phyloP scores from a whole-genome alignment of 2,113 vertebrate species.

The Peromyscus maniculatus region DNA sequence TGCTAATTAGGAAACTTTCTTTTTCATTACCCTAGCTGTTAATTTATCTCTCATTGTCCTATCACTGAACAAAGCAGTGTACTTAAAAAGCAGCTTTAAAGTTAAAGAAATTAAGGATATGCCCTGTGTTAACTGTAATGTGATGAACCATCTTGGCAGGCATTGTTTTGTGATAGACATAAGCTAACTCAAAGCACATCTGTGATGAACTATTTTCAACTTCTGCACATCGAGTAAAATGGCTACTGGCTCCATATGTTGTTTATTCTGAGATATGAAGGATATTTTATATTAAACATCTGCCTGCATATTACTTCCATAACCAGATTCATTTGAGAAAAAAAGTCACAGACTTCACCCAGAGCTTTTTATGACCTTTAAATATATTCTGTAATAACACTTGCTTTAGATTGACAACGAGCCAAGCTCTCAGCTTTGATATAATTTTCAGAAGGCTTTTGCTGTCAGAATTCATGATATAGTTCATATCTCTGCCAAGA shows the following conservation, averaged over 20 bases:
- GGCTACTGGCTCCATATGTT: constrained; percentile 72
- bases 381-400: constrained; percentile 74
- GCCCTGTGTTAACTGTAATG: constrained; percentile 65
- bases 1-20: constrained; percentile 69
- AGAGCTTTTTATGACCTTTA: constrained; percentile 80
- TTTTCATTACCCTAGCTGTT: constrained; percentile 56
- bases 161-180: constrained; percentile 22
- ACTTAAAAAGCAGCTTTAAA: constrained; percentile 70
- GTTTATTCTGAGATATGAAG: constrained; percentile 77
- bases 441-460: constrained; percentile 47
- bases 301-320: constrained; percentile 75
- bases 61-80: constrained; percentile 61
- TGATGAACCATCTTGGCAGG: constrained; percentile 56
- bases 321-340: constrained; percentile 61
- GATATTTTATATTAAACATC: constrained; percentile 84
- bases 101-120: constrained; percentile 76
- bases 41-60: constrained; percentile 59
- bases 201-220: constrained; percentile 68
- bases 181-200: constrained; percentile 75
- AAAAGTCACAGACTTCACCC: constrained; percentile 67
- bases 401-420: constrained; percentile 73
- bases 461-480: not conserved
- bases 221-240: constrained; percentile 78
- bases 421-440: constrained; percentile 58
- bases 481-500: constrained; percentile 43